Evolutionary conservation across 2,888 invertebrate species (phyloP).

Genomic region (Cephus pygmeus): DNA sequence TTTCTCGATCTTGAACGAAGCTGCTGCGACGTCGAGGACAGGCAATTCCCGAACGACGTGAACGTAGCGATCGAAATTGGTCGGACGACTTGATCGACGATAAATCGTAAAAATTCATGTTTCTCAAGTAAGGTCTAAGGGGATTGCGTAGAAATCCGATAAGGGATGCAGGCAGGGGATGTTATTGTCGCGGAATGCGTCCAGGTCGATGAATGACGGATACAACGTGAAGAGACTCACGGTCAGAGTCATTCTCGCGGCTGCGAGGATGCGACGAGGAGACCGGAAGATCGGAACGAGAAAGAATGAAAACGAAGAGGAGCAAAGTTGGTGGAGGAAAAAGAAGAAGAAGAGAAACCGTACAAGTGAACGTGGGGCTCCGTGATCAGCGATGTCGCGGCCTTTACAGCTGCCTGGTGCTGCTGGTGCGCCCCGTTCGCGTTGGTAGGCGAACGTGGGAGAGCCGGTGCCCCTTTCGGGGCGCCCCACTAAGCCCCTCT

Average conservation of each 20-base stretch:
- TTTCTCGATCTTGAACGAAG: not conserved
- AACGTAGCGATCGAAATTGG: not conserved
- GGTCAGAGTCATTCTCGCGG: not conserved
- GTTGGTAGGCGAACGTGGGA: not conserved
- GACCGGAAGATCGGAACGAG: not conserved
- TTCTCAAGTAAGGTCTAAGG: not conserved
- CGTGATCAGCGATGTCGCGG: slow-evolving; percentile 12
- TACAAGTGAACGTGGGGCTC: not conserved
- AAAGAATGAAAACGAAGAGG: not conserved
- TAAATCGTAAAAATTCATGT: not conserved
- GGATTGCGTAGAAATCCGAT: not conserved
- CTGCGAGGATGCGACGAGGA: not conserved
- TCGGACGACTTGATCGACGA: not conserved
- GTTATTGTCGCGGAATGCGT: not conserved
- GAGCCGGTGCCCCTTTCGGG: slow-evolving; percentile 6
- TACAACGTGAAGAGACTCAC: not conserved
- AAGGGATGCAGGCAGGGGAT: not conserved
- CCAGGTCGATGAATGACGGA: not conserved
- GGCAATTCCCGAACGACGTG: no score
- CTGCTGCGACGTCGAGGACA: not conserved
- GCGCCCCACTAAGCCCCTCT: slow-evolving; percentile 22
- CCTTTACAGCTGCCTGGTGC: slow-evolving; percentile 6
- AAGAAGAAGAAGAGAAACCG: not conserved
- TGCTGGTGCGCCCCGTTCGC: slow-evolving; percentile 17
- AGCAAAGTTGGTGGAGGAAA: not conserved